These are phyloP conservation scores for Ctenopoma kingsleyae DNA, from an alignment of 2,797 vertebrate genomes.

Conservation along the genomic window DNA sequence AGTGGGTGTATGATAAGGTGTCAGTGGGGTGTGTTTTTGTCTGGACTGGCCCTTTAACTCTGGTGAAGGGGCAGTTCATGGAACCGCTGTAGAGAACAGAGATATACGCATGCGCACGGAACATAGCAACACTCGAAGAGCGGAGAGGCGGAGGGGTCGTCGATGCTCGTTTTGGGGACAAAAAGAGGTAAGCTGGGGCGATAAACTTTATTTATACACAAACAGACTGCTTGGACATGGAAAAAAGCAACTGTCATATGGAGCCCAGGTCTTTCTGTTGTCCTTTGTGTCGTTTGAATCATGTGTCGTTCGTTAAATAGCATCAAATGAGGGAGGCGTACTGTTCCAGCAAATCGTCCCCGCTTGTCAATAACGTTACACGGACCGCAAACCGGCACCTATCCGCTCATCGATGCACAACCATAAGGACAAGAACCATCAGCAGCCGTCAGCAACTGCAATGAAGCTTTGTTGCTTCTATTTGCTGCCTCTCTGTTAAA, in stretches of 20 bases:
- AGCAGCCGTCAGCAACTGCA: background rate
- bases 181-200: conserved; percentile 55
- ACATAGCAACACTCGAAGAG: conserved; percentile 39
- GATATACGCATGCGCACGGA: conserved; percentile 60
- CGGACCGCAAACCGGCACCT: background rate
- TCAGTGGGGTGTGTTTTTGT: background rate
- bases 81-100: conserved; percentile 6
- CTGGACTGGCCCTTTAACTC: conserved; percentile 67
- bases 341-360: conserved; percentile 35
- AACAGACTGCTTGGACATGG: fast-evolving
- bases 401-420: background rate
- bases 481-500: fast-evolving
- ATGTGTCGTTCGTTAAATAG: conserved; percentile 15
- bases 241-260: fast-evolving
- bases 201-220: background rate
- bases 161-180: conserved; percentile 42
- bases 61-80: background rate
- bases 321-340: conserved; percentile 32
- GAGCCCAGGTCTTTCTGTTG: fast-evolving
- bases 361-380: conserved; percentile 41
- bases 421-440: background rate
- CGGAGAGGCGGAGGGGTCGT: conserved; percentile 11
- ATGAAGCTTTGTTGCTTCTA: background rate
- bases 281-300: background rate
- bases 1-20: too few relatives aligned